These are phyloP conservation scores for Synchiropus splendidus DNA, from an alignment of 2,113 vertebrate genomes.

Conservation along the genomic window DNA sequence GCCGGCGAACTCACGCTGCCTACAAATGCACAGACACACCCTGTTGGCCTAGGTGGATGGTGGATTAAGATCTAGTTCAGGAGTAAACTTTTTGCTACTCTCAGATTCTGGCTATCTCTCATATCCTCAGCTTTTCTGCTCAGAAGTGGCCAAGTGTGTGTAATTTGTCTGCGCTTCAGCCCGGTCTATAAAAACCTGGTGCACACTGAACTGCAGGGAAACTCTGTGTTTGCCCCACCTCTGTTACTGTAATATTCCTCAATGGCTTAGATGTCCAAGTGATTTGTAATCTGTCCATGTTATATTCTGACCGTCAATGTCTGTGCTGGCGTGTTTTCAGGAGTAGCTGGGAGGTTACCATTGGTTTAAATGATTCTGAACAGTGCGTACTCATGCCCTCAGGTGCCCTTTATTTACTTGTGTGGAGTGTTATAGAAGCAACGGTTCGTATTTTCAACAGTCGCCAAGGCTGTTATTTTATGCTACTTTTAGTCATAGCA, in stretches of 20 bases:
- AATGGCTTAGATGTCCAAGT: too few relatives aligned
- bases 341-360: constrained; percentile 1
- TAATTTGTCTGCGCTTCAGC: constrained; percentile 6
- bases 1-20: constrained; percentile 14
- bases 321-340: too few relatives aligned
- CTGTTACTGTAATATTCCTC: constrained; percentile 1
- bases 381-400: too few relatives aligned
- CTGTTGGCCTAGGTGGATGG: not conserved
- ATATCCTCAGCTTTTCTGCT: constrained; percentile 8
- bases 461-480: too few relatives aligned
- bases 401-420: too few relatives aligned
- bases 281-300: too few relatives aligned
- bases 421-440: too few relatives aligned
- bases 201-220: constrained; percentile 15
- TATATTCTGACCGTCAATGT: too few relatives aligned
- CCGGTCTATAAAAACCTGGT: constrained; percentile 18
- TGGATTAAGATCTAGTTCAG: constrained; percentile 14
- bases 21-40: constrained; percentile 12
- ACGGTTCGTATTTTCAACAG: too few relatives aligned
- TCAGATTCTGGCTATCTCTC: constrained; percentile 25
- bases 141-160: not conserved
- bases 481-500: too few relatives aligned
- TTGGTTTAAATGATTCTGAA: not conserved
- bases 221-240: constrained; percentile 27
- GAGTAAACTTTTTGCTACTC: constrained; percentile 41